A percentile compares a stretch with the other conserved stretches of the same genome.
Conservation (phyloP, 2,113 vertebrate genomes). For the Lipophrys pholis region DNA sequence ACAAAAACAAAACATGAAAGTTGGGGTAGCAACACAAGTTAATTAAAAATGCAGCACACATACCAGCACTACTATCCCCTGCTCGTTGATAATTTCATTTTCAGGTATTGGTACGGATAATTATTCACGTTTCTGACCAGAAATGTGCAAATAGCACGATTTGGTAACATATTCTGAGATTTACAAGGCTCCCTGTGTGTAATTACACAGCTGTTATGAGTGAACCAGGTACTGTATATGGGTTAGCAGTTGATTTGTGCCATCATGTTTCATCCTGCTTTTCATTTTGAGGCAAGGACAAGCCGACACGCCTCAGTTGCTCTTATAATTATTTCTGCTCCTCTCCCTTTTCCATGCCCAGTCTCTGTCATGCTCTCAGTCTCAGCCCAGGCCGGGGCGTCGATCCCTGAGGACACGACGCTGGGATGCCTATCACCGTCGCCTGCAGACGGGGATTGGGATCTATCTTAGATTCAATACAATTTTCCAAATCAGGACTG, state of each 20-base stretch:
- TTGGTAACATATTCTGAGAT: conserved; percentile 44
- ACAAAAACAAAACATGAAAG: background rate
- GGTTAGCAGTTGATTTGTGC: conserved; percentile 62
- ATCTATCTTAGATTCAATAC: conserved; percentile 61
- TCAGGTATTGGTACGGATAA: conserved; percentile 54
- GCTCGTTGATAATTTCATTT: conserved; percentile 16
- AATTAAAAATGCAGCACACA: conserved; percentile 32
- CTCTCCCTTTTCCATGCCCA: conserved; percentile 71
- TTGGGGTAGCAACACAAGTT: conserved; percentile 49
- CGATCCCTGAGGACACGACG: conserved; percentile 66
- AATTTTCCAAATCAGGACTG: conserved; percentile 68
- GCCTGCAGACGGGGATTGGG: conserved; percentile 51
- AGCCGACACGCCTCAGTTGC: conserved; percentile 74
- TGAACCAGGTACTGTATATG: conserved; percentile 66
- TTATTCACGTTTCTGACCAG: conserved; percentile 36
- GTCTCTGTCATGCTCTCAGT: conserved; percentile 59
- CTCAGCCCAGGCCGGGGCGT: conserved; percentile 53
- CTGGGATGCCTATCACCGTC: conserved; percentile 59
- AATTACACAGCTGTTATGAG: conserved; percentile 75
- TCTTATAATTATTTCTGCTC: conserved; percentile 81
- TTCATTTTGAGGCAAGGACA: conserved; percentile 76
- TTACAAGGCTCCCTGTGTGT: conserved; percentile 56
- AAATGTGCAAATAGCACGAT: conserved; percentile 50
- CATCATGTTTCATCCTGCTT: conserved; percentile 73
- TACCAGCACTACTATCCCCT: conserved; percentile 11